A percentile compares a stretch with the other conserved stretches of the same genome.
phyloP scores from a whole-genome alignment of 2,888 invertebrate species.

The Drosophila neonasuta region DNA sequence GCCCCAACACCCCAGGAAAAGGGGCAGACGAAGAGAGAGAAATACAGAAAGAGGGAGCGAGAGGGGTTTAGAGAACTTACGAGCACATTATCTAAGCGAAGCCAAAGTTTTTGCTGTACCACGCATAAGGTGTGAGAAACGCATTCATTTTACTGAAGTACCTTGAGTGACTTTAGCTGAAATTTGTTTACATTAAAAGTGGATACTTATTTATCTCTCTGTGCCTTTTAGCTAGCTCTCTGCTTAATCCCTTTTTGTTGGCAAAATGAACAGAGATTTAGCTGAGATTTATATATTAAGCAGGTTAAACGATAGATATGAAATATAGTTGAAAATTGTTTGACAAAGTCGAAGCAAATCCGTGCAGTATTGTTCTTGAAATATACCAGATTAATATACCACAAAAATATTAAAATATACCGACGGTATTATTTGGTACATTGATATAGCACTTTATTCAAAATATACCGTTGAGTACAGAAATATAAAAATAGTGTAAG shows the following conservation, averaged over 20 bases:
- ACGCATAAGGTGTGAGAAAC: slow-evolving; percentile 36
- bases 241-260: slow-evolving; percentile 4
- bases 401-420: too few relatives aligned
- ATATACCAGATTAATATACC: too few relatives aligned
- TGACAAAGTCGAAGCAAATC: too few relatives aligned
- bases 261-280: neutral
- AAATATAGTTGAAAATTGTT: too few relatives aligned
- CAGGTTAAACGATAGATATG: neutral
- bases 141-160: slow-evolving; percentile 54
- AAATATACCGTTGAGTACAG: too few relatives aligned
- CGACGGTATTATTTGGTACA: too few relatives aligned
- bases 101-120: slow-evolving; percentile 25
- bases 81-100: slow-evolving; percentile 47
- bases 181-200: slow-evolving; percentile 36
- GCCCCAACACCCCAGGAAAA: neutral
- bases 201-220: slow-evolving; percentile 1
- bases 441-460: too few relatives aligned
- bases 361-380: too few relatives aligned
- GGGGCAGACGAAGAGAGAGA: neutral
- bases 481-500: too few relatives aligned
- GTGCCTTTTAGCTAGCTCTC: neutral
- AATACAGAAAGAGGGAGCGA: neutral
- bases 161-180: slow-evolving; percentile 24
- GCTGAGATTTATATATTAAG: neutral
- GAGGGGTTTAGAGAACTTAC: slow-evolving; percentile 26